A percentile compares a stretch with the other conserved stretches of the same genome.
Evolutionary conservation across 2,797 vertebrate genomes (phyloP).

Genomic region (Enoplosus armatus): DNA sequence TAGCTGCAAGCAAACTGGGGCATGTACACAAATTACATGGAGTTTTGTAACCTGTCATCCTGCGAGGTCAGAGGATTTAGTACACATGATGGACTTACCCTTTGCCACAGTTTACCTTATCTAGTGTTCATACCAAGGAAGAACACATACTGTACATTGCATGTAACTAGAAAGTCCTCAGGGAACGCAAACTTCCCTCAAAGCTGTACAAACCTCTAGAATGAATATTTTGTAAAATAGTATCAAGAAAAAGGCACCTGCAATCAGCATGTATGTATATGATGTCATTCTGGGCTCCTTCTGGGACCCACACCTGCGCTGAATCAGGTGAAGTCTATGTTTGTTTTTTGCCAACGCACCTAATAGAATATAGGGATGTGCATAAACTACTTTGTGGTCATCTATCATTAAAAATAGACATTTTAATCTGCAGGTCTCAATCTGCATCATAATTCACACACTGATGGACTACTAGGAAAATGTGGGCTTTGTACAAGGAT

Average conservation of each 20-base stretch:
- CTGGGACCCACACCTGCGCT: slow-evolving; percentile 18
- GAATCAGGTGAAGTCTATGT: neutral
- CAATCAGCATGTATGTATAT: neutral
- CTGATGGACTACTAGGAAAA: too few species aligned
- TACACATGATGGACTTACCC: neutral
- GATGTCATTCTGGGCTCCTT: neutral
- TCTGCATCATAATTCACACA: neutral
- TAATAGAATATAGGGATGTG: neutral
- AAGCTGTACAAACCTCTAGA: neutral
- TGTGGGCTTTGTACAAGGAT: too few species aligned
- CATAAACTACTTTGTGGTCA: neutral
- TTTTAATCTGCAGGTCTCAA: neutral
- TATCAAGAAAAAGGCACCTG: neutral
- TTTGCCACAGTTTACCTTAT: slow-evolving; percentile 1
- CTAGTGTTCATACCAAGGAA: neutral
- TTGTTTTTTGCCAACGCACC: neutral
- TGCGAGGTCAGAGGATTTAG: neutral
- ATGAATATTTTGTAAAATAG: neutral
- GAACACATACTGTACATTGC: neutral
- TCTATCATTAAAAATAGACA: neutral
- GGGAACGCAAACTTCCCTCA: neutral
- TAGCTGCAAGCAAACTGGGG: neutral
- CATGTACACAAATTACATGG: slow-evolving; percentile 1
- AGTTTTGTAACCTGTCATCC: neutral
- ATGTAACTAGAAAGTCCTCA: neutral